Conservation (phyloP, 2,797 vertebrate species). For the Channallabes apus region DNA sequence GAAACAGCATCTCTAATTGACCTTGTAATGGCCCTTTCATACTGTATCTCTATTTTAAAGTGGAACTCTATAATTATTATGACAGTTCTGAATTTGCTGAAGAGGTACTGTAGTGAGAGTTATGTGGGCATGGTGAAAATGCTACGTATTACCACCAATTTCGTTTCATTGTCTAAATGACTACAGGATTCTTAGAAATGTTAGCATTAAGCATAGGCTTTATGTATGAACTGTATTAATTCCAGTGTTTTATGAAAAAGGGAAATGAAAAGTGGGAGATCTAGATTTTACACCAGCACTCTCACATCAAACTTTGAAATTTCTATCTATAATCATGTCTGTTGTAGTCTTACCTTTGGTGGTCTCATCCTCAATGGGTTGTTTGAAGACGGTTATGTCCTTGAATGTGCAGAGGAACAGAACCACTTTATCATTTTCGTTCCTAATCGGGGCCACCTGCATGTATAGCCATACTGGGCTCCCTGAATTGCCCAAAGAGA, state of each 20-base stretch:
- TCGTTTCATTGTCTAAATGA: not conserved
- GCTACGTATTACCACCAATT: not conserved
- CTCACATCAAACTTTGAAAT: conserved; percentile 7
- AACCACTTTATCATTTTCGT: conserved; percentile 97
- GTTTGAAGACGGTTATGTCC: conserved; percentile 98
- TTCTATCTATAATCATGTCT: not conserved
- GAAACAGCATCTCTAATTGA: conserved; percentile 43
- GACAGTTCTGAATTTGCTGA: conserved; percentile 29
- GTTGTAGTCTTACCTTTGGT: conserved; percentile 79
- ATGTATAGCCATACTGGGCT: conserved; percentile 98
- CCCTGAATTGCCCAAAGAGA: conserved; percentile 69
- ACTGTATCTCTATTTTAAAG: conserved; percentile 25
- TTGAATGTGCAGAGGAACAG: conserved; percentile 98
- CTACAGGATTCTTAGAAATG: not conserved
- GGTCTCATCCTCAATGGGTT: conserved; percentile 94
- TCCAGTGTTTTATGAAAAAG: not conserved
- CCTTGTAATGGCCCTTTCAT: conserved; percentile 33
- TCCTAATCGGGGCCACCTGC: conserved; percentile 98
- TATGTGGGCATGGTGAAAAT: not conserved
- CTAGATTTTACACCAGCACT: not conserved
- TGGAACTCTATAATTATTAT: conserved; percentile 34
- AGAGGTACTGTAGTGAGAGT: not conserved
- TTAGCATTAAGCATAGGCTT: not conserved
- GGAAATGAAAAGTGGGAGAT: not conserved
- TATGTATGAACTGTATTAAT: not conserved